These are phyloP conservation scores for Ophioninae sp. DNA, from an alignment of 2,888 invertebrate genomes.

Conservation along the genomic window DNA sequence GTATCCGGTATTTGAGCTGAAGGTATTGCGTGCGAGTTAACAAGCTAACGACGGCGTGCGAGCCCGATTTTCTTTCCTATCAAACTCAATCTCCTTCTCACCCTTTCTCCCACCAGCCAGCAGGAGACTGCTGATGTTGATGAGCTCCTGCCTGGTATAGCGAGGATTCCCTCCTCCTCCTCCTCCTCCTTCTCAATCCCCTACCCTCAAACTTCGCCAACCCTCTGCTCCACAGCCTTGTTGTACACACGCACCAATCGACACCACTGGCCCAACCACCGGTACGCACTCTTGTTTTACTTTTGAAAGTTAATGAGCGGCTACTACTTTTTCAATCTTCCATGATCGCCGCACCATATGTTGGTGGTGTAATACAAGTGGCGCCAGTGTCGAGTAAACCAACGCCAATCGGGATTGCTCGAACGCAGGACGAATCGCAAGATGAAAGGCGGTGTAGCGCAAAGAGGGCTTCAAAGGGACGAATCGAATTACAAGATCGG, in stretches of 20 bases:
- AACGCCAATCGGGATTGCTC: neutral
- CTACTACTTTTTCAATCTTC: slow-evolving; percentile 50
- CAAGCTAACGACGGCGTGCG: slow-evolving; percentile 81
- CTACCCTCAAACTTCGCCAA: neutral
- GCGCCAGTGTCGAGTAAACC: slow-evolving; percentile 6
- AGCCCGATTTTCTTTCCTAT: slow-evolving; percentile 81
- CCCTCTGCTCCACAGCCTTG: slow-evolving; percentile 1
- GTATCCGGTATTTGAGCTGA: slow-evolving; percentile 80
- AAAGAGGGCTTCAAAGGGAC: neutral
- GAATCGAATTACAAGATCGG: neutral
- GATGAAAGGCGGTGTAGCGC: neutral
- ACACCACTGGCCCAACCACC: slow-evolving; percentile 36
- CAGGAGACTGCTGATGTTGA: slow-evolving; percentile 59
- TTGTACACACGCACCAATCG: slow-evolving; percentile 25
- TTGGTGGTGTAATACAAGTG: slow-evolving; percentile 36
- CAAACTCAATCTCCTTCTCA: slow-evolving; percentile 80
- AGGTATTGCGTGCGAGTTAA: slow-evolving; percentile 81
- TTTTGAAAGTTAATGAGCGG: slow-evolving; percentile 45
- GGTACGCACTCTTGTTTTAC: slow-evolving; percentile 50
- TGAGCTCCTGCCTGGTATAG: slow-evolving; percentile 49
- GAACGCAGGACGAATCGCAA: neutral
- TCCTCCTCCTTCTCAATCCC: neutral
- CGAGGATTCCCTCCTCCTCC: slow-evolving; percentile 5
- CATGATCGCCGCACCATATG: slow-evolving; percentile 14
- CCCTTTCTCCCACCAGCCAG: slow-evolving; percentile 70